Base-by-base conservation (phyloP, 2,797 vertebrate genomes). In the Liasis olivaceus region DNA sequence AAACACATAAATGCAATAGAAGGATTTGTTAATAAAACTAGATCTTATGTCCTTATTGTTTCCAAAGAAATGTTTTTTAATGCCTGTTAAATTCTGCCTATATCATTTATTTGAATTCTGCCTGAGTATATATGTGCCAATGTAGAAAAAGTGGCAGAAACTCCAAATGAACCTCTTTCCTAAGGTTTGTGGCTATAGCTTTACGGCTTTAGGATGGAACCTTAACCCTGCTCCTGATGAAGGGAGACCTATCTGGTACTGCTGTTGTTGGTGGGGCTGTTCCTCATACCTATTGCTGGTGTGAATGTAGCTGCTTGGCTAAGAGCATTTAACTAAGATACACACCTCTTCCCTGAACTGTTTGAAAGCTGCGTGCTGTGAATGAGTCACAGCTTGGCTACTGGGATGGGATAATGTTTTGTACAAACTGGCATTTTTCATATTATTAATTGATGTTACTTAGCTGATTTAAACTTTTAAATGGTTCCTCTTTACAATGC, bases 91-190 rank as follows among this genome's bases (percentile, higher is more conserved):
- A n/a, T 20, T 64, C 47, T 60, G 64, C 4, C 72, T 54, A 54
- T 87, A 5, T n/a, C 84, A 36, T 88, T 89, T 89, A 15, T 88
- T 64, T 87, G 54, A 56, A 64, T 86, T 88, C 87, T 88, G 64
- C 12, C 42, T 47, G 24, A 59, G 14, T 28, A 47, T 91, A n/a
- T 60, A 7, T 72, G 56, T 91, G 51, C 84, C 36, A 28, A 26
- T 51, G 9, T 66, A 58, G n/a, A 22, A 58, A 26, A 54, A 56
- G 22, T 31, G n/a, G 7, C n/a, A 42, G 54, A 42, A 86, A 59
- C 54, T 81, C 31, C 56, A 54, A 22, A 72, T 72, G 59, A 60
- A 22, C 2, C 14, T 92, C 13, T 5, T n/a, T 4, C 69, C 24
- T 24, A 42, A 84, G 60, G n/a, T 85, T 14, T 42, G 28, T 14